Conservation (phyloP, 2,888 invertebrate genomes). For the Salpingus planirostris region DNA sequence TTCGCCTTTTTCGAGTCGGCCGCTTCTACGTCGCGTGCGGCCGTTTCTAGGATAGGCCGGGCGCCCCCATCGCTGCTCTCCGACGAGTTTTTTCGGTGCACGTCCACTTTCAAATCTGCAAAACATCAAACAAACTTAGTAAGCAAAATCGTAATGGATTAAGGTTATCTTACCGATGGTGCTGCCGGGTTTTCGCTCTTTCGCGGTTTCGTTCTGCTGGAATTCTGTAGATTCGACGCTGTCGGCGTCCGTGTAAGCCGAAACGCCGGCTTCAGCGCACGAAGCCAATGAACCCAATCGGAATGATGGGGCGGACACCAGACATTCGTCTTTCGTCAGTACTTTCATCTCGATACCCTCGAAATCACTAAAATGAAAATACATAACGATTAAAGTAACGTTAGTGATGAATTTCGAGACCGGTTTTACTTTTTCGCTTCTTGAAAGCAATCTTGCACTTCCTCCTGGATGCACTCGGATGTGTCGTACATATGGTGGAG, state of each 20-base stretch:
- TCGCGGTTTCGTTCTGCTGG: slow-evolving; percentile 27
- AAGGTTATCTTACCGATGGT: slow-evolving; percentile 31
- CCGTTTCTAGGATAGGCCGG: slow-evolving; percentile 44
- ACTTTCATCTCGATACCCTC: slow-evolving; percentile 81
- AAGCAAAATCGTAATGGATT: background rate
- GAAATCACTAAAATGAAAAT: slow-evolving; percentile 61
- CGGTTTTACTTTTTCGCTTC: slow-evolving; percentile 43
- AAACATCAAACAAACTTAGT: slow-evolving; percentile 1
- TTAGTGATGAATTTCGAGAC: too few relatives aligned
- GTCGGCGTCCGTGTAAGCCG: slow-evolving; percentile 34
- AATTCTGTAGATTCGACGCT: slow-evolving; percentile 41
- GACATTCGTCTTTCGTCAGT: too few relatives aligned
- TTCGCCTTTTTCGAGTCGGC: slow-evolving; percentile 14
- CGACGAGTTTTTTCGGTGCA: slow-evolving; percentile 85
- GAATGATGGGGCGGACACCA: too few relatives aligned
- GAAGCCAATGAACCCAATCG: slow-evolving; percentile 25
- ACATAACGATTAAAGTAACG: too few relatives aligned
- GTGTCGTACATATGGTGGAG: slow-evolving; percentile 93
- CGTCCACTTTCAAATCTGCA: slow-evolving; percentile 84
- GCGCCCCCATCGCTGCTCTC: slow-evolving; percentile 75
- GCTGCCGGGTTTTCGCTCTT: slow-evolving; percentile 30
- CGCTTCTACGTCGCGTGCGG: slow-evolving; percentile 21
- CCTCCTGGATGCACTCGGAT: slow-evolving; percentile 63
- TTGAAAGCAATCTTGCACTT: slow-evolving; percentile 34
- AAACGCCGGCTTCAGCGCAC: slow-evolving; percentile 27